These are phyloP conservation scores for Bufo gargarizans DNA, from an alignment of 2,113 vertebrate genomes.

Conservation along the genomic window DNA sequence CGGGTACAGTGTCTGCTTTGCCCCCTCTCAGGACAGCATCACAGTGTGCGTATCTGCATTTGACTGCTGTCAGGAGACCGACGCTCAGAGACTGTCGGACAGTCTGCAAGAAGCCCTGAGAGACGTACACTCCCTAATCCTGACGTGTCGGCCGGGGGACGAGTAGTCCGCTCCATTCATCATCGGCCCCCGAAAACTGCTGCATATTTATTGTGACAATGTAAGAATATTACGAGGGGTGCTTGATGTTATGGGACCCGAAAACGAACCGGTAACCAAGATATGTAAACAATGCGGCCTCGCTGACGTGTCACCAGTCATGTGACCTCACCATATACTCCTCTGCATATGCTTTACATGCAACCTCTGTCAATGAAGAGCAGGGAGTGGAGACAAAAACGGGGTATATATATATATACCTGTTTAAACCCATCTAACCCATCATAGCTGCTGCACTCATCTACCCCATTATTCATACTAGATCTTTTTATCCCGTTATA, in stretches of 20 bases:
- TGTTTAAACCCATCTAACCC: too few relatives aligned
- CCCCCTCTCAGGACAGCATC: constrained; percentile 76
- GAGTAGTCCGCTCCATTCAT: neutral
- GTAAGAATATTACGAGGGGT: neutral
- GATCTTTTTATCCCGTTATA: neutral
- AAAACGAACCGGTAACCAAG: too few relatives aligned
- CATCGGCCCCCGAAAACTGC: neutral
- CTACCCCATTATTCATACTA: neutral
- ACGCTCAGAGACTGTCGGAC: constrained; percentile 73
- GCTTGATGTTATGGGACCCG: too few relatives aligned
- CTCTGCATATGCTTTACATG: neutral
- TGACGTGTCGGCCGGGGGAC: constrained; percentile 12
- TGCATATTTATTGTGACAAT: neutral
- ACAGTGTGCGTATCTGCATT: constrained; percentile 82
- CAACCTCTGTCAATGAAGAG: neutral
- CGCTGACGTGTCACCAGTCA: neutral
- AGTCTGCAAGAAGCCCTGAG: constrained; percentile 72
- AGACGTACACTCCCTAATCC: constrained; percentile 73
- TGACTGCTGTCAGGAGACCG: constrained; percentile 83
- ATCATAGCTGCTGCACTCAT: too few relatives aligned
- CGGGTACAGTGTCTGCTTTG: constrained; percentile 84
- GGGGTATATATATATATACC: neutral
- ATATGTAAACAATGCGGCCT: neutral
- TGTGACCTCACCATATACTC: neutral
- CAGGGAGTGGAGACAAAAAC: neutral